Conservation (phyloP, 1,140 invertebrate species). For the Maconellicoccus hirsutus region DNA sequence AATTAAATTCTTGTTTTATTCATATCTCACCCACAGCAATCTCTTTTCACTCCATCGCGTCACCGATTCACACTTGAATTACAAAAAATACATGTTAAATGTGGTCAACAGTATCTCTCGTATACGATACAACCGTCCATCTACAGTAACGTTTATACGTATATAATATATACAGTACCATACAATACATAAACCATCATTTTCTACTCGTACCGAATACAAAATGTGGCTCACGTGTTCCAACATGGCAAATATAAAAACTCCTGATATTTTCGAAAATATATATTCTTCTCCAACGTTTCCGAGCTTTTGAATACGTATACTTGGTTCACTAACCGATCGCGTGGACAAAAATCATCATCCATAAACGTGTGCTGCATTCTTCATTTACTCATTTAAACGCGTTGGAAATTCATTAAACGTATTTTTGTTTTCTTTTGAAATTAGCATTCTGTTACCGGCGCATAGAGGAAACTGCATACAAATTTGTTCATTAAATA, state of each 20-base stretch:
- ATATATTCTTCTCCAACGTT: background rate
- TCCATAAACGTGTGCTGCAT: background rate
- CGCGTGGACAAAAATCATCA: background rate
- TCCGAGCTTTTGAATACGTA: background rate
- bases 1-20: background rate
- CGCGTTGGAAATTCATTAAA: background rate
- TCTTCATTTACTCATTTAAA: background rate
- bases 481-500: background rate
- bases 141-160: no score
- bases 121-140: no score
- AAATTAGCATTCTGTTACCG: background rate
- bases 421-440: no score
- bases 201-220: background rate
- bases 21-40: background rate
- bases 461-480: background rate
- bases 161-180: background rate
- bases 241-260: background rate
- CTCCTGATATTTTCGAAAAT: background rate
- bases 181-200: background rate
- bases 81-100: background rate
- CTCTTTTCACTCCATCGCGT: background rate
- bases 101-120: background rate
- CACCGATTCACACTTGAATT: background rate
- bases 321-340: background rate
- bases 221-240: background rate